phyloP scores from a whole-genome alignment of 2,113 vertebrate genomes.

The Eptatretus burgeri region DNA sequence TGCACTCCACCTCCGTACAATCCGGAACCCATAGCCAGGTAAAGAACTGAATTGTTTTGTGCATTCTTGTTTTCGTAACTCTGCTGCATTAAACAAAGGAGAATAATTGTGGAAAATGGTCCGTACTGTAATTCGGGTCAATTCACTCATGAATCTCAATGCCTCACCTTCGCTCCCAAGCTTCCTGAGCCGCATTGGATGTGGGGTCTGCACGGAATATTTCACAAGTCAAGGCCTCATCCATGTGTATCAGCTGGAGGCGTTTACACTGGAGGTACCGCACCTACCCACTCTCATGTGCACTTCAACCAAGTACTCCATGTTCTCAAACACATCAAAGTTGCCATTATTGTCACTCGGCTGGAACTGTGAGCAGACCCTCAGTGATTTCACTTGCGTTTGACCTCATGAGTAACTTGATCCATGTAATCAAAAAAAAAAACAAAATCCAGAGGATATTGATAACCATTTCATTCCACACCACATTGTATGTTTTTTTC shows the following conservation, averaged over 20 bases:
- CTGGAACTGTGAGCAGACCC: background rate
- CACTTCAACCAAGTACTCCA: no score
- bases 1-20: conserved; percentile 93
- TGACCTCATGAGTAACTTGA: no score
- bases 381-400: no score
- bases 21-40: conserved; percentile 83
- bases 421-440: no score
- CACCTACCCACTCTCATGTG: conserved; percentile 9
- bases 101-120: conserved; percentile 7
- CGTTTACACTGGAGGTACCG: conserved; percentile 99
- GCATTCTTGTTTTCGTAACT: background rate
- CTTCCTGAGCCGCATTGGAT: conserved; percentile 94
- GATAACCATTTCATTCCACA: no score
- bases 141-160: conserved; percentile 10
- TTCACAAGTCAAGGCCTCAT: conserved; percentile 97
- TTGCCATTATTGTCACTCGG: background rate
- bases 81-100: background rate
- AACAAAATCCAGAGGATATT: no score
- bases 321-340: no score
- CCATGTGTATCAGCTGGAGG: conserved; percentile 99
- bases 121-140: conserved; percentile 11
- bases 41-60: conserved; percentile 20
- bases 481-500: no score
- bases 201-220: conserved; percentile 96
- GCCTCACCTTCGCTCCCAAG: conserved; percentile 26